Evolutionary conservation across 2,888 invertebrate species (phyloP), one percentile per base, ranked within the genome.

Genomic region (Trichopria drosophilae): DNA sequence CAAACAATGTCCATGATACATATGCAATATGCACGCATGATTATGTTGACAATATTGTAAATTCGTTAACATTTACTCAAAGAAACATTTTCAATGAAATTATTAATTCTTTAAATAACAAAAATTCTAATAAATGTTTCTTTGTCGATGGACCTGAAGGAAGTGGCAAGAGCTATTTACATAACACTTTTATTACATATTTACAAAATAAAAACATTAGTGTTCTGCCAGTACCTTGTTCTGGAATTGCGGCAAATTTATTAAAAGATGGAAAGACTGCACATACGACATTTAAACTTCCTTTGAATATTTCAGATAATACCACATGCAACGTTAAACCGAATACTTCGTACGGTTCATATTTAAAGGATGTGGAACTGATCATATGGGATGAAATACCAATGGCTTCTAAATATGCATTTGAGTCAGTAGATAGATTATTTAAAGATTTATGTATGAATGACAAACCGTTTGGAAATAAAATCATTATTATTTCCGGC

Each of bases 311-410:
- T 2, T 35, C 6, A 20, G 39, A 45, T 34, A 20, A n/a, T 20
- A 39, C 50, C 7, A 23, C 36, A 1, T 58, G 51, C 9, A 35
- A 39, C 12, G 37, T 60, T 5, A 26, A n/a, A 10, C 6, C 23
- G 9, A 35, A 49, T 16, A 43, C 52, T 2, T 7, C 15, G 15
- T 35, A 53, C 19, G 49, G 40, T 7, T n/a, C 18, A 22, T 5
- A 39, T 18, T 12, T 60, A 3, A 34, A 22, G 36, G 18, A 39
- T 6, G 49, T 32, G 3, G 24, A 49, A 35, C 9, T 60, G 1
- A 32, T 59, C 12, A 41, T 60, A 22, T 53, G 49, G 53, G 57
- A 59, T 29, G 57, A 60, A 47, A 36, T 48, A 15, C 32, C 49
- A 3, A 58, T 60, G 56, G 31, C 41, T n/a, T 35, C 55, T 1